Conservation (phyloP, 2,113 vertebrate genomes). For the Puntigrus tetrazona region DNA sequence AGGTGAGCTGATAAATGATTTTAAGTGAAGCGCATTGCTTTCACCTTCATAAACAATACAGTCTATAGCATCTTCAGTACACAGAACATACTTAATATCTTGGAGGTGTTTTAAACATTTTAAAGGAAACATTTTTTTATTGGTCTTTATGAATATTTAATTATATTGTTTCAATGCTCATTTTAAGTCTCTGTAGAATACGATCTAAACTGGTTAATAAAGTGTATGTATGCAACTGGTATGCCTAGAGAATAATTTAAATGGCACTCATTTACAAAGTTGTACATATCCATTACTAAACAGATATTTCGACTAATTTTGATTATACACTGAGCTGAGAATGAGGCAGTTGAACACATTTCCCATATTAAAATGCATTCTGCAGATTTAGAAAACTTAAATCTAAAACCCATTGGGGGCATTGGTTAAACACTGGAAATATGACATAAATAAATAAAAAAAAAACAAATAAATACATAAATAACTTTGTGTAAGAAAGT, state of each 20-base stretch:
- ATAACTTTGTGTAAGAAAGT: no score
- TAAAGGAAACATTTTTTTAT: background rate
- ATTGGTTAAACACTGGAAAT: background rate
- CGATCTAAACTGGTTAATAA: background rate
- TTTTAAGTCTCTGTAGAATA: background rate
- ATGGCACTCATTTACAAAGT: background rate
- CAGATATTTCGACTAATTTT: background rate
- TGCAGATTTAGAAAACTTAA: background rate
- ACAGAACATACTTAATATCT: constrained; percentile 5
- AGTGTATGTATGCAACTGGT: background rate
- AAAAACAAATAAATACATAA: no score
- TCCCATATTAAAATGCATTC: background rate
- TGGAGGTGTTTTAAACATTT: background rate
- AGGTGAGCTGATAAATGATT: constrained; percentile 58
- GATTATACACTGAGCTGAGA: background rate
- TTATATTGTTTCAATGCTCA: background rate
- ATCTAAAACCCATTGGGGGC: background rate
- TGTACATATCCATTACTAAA: background rate
- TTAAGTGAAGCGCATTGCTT: constrained; percentile 42
- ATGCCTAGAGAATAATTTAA: background rate
- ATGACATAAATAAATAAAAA: no score
- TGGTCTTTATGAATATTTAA: background rate
- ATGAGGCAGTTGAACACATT: background rate
- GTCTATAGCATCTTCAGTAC: constrained; percentile 4
- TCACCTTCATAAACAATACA: constrained; percentile 47